Evolutionary conservation across 92 coral and sea anemone genomes (phyloP).

Genomic region (Anthopleura xanthogrammica): DNA sequence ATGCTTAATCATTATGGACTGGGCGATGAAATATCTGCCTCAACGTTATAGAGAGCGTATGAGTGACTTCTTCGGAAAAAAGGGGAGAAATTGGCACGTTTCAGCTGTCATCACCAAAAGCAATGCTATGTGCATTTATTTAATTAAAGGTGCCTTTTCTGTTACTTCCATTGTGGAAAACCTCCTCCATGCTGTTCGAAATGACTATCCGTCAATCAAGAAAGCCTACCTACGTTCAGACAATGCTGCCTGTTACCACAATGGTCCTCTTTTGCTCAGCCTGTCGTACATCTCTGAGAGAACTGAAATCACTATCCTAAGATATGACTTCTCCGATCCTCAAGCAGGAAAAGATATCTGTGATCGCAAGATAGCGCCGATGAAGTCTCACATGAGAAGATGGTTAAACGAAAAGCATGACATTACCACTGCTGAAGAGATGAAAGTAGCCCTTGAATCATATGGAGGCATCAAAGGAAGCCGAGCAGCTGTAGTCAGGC

Average conservation of each 20-base stretch:
- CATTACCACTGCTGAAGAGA: conserved; percentile 49
- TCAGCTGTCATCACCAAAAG: conserved; percentile 49
- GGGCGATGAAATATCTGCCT: too few species aligned
- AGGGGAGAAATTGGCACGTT: conserved; percentile 48
- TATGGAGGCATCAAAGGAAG: conserved; percentile 47
- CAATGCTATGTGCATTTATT: conserved; percentile 50
- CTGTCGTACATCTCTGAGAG: conserved; percentile 25
- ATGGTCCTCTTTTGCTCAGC: conserved; percentile 33
- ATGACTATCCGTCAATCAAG: conserved; percentile 39
- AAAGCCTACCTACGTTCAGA: conserved; percentile 44
- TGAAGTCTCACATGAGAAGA: conserved; percentile 57
- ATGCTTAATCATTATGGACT: conserved; percentile 19
- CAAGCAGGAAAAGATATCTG: conserved; percentile 27
- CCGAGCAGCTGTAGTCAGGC: conserved; percentile 32
- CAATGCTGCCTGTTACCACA: conserved; percentile 52
- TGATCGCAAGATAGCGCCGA: conserved; percentile 55
- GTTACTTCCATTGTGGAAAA: conserved; percentile 47
- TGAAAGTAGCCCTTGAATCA: conserved; percentile 54
- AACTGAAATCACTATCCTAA: conserved; percentile 25
- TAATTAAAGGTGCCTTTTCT: background rate
- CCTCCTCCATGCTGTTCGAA: conserved; percentile 32
- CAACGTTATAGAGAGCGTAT: too few species aligned
- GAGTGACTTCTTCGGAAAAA: conserved; percentile 42
- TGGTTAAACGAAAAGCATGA: conserved; percentile 52
- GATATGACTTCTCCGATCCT: conserved; percentile 19